Evolutionary conservation across 2,113 vertebrate genomes (phyloP), one percentile per base, ranked within the genome.

Genomic region (Catharus fuscescens): DNA sequence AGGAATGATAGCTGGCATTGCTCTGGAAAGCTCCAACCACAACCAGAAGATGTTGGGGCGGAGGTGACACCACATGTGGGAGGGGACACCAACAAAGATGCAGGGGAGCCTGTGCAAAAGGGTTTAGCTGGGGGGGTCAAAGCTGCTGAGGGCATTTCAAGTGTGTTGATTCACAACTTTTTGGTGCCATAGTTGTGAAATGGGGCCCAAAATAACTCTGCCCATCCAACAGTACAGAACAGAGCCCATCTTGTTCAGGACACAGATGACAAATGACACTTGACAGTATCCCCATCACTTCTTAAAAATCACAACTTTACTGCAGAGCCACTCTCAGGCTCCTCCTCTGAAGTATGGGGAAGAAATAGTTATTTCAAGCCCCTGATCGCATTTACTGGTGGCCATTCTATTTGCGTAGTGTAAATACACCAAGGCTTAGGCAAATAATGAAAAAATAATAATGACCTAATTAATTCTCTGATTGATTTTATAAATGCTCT

Each of bases 361-460:
- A 17, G 34, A 69, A 93, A 82, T 2, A 14, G 56, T 5, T 71
- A 62, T 86, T 93, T 70, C 64, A 57, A 80, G 64, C 44, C 74
- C 47, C n/a, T 74, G 53, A 61, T 88, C 28, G 57, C 84, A 82
- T 80, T 92, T 88, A 52, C 47, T 64, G 69, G 65, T 40, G 44
- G 40, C 47, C 80, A 71, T 73, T 65, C 18, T 87, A 15, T 95
- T 95, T 93, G 78, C 40, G 45, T 42, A n/a, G 57, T 3, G 45
- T 52, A 96, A 92, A 95, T 36, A 93, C 66, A 79, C 24, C 29
- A 31, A 82, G 81, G 57, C 70, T 81, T 69, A 54, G 53, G 40
- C 77, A 95, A 97, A 95, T 89, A 95, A 81, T 76, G 62, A 93
- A 93, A 95, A 93, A 93, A 81, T 56, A 91, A 61, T 80, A 92